These are phyloP conservation scores for Epinotia ramella DNA, from an alignment of 2,888 invertebrate species.

Conservation along the genomic window DNA sequence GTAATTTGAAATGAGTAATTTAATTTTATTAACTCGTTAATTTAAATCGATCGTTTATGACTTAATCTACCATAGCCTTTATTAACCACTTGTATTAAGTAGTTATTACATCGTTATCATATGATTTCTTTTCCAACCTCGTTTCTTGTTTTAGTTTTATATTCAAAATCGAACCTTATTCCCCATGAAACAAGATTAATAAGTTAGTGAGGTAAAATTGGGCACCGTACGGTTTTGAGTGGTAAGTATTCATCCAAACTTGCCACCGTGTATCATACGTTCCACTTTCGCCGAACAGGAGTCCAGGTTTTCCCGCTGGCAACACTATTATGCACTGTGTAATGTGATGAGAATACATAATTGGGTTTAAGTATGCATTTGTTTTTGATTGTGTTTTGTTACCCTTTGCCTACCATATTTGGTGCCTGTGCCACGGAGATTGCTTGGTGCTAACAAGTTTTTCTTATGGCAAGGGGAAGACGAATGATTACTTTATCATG, in stretches of 20 bases:
- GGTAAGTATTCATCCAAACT: slow-evolving; percentile 18
- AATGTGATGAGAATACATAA: slow-evolving; percentile 23
- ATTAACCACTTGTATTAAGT: not conserved
- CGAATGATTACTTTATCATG: no score
- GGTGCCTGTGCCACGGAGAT: not conserved
- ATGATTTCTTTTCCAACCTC: slow-evolving; percentile 16
- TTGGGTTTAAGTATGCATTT: slow-evolving; percentile 13
- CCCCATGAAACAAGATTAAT: not conserved
- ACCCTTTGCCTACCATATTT: not conserved
- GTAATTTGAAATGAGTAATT: not conserved
- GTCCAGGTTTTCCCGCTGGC: slow-evolving; percentile 24
- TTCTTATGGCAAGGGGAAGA: no score
- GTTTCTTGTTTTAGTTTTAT: not conserved
- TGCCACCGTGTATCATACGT: slow-evolving; percentile 44
- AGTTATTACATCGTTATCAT: slow-evolving; percentile 37
- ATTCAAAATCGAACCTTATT: not conserved
- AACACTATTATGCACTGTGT: slow-evolving; percentile 13
- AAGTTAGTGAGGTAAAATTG: not conserved
- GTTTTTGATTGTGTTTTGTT: slow-evolving; percentile 6
- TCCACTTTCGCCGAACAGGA: slow-evolving; percentile 46
- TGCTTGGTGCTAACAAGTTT: no score
- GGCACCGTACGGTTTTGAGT: not conserved
- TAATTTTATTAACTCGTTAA: slow-evolving; percentile 1
- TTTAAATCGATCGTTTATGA: slow-evolving; percentile 11
- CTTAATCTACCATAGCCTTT: slow-evolving; percentile 5